Percentiles rank a stretch among this genome's conserved stretches.
Conservation (phyloP, 1,140 invertebrate species). For the Drosophila ananassae region DNA sequence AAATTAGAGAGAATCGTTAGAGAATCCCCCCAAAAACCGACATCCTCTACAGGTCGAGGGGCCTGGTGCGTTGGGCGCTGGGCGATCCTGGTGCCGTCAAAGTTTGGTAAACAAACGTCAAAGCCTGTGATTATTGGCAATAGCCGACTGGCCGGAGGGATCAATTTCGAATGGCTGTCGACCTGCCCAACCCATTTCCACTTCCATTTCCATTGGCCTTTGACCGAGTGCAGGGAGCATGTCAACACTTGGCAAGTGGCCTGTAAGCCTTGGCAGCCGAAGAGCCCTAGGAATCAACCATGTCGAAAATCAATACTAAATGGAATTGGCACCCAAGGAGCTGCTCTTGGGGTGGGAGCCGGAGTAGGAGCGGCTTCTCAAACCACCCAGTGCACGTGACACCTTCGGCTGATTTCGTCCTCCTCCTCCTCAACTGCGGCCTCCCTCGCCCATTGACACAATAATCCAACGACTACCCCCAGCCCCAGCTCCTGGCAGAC, state of each 20-base stretch:
- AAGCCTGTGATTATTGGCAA: slow-evolving; percentile 15
- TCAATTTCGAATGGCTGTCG: background rate
- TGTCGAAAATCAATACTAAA: slow-evolving; percentile 60
- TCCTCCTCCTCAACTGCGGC: background rate
- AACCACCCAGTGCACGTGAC: slow-evolving; percentile 37
- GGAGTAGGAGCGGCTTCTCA: background rate
- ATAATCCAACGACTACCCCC: slow-evolving; percentile 30
- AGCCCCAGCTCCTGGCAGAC: slow-evolving; percentile 5
- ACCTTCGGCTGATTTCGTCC: slow-evolving; percentile 36
- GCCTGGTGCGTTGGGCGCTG: no score
- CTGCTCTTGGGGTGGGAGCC: background rate
- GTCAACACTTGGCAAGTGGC: slow-evolving; percentile 43
- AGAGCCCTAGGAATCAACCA: background rate
- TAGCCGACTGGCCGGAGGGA: slow-evolving; percentile 17
- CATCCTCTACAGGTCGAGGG: no score
- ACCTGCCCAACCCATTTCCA: slow-evolving; percentile 18
- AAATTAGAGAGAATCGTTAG: background rate
- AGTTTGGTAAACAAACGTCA: slow-evolving; percentile 32
- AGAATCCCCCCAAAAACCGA: background rate
- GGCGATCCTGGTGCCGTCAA: slow-evolving; percentile 13
- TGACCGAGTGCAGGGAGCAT: slow-evolving; percentile 26
- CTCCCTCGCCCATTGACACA: slow-evolving; percentile 20
- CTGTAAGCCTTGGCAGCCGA: slow-evolving; percentile 15
- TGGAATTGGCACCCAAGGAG: slow-evolving; percentile 17
- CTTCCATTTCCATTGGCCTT: slow-evolving; percentile 37